Evolutionary conservation across 2,113 vertebrate species (phyloP).

Genomic region (Vanacampus margaritifer): DNA sequence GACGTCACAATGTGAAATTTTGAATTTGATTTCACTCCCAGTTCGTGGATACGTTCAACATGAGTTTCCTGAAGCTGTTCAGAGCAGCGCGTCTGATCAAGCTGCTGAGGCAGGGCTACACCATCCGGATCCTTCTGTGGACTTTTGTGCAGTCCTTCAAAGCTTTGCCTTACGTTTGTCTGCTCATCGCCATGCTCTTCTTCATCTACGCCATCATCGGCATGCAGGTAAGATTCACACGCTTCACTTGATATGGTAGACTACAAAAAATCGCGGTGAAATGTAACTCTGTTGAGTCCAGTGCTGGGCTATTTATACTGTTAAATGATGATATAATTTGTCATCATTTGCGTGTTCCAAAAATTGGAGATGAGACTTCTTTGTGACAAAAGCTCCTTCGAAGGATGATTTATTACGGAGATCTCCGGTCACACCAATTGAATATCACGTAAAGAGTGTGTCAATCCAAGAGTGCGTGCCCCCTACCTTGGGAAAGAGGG

Average conservation of each 20-base stretch:
- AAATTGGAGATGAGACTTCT: too few relatives aligned
- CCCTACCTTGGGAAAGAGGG: too few relatives aligned
- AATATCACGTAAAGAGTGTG: too few relatives aligned
- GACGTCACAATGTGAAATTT: too few relatives aligned
- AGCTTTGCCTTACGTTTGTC: slow-evolving; percentile 95
- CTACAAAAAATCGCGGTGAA: not conserved
- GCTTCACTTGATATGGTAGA: not conserved
- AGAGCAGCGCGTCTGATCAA: slow-evolving; percentile 97
- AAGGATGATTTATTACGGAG: too few relatives aligned
- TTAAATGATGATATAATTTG: too few relatives aligned
- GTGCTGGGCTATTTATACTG: too few relatives aligned
- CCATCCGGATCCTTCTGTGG: slow-evolving; percentile 97
- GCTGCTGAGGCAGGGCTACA: slow-evolving; percentile 93
- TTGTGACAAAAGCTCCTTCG: too few relatives aligned
- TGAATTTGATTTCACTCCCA: slow-evolving; percentile 8
- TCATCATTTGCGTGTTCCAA: too few relatives aligned
- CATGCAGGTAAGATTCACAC: slow-evolving; percentile 84
- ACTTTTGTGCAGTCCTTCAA: slow-evolving; percentile 98
- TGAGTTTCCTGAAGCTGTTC: slow-evolving; percentile 98
- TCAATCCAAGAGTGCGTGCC: too few relatives aligned
- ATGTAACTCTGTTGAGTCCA: not conserved
- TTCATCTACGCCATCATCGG: slow-evolving; percentile 99
- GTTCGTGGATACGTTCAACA: slow-evolving; percentile 86
- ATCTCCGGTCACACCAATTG: too few relatives aligned
- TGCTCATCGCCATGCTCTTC: slow-evolving; percentile 98